These are phyloP conservation scores for Hippoglossus hippoglossus DNA, from an alignment of 2,797 vertebrate genomes.

Conservation along the genomic window DNA sequence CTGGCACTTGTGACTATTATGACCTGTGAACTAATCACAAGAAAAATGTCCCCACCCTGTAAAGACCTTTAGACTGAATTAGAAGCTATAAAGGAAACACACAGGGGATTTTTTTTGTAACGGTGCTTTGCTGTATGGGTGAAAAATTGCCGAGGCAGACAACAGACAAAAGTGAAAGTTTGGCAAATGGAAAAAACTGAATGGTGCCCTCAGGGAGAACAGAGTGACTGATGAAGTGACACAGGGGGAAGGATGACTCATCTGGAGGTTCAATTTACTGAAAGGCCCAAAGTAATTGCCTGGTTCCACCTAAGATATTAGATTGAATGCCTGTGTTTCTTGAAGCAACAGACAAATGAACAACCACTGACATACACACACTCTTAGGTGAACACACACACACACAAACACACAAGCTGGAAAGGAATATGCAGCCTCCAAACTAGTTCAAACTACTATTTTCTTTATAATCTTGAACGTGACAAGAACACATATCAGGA, in stretches of 20 bases:
- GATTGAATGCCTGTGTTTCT: conserved; percentile 19
- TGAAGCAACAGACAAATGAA: background rate
- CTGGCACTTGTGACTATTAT: too few species aligned
- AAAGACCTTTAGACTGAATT: background rate
- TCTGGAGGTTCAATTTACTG: conserved; percentile 66
- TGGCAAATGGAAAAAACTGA: conserved; percentile 55
- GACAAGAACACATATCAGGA: background rate
- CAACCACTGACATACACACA: background rate
- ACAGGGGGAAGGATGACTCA: conserved; percentile 53
- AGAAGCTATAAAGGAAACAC: conserved; percentile 4
- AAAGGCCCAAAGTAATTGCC: conserved; percentile 65
- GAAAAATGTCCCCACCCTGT: background rate
- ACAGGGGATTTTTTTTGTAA: background rate
- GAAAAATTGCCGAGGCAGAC: conserved; percentile 17
- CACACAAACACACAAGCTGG: too few species aligned
- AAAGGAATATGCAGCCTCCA: background rate
- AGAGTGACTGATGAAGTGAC: conserved; percentile 76
- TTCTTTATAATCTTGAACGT: background rate
- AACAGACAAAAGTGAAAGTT: conserved; percentile 45
- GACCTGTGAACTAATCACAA: background rate
- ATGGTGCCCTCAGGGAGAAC: conserved; percentile 31
- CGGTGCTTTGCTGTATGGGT: conserved; percentile 1
- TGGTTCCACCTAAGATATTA: conserved; percentile 35
- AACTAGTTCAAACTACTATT: background rate
- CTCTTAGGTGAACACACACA: background rate